Base-by-base conservation (phyloP, 1,140 invertebrate genomes). In the Drosophila auraria region DNA sequence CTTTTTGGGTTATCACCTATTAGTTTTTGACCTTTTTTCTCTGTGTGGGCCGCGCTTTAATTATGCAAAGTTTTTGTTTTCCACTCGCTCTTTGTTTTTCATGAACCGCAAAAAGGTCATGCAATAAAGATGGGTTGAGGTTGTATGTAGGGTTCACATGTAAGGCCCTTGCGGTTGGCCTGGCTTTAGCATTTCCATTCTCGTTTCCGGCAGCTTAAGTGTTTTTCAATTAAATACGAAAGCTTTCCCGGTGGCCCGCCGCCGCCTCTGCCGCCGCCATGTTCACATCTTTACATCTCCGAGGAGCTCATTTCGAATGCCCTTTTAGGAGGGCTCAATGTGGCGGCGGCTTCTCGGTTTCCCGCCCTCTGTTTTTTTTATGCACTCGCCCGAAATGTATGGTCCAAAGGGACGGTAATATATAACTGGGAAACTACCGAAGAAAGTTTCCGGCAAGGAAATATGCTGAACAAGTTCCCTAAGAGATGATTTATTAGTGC, bases 191-290 rank as follows among this genome's bases (percentile, higher is more conserved):
- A 40, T 45, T 71, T 68, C 25, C 66, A 56, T 78, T 59, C 63
- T 15, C 58, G 62, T 65, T 65, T 61, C 63, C 40, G 17, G 33
- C 3, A 68, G 80, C 84, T 79, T 79, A 89, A 89, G 86, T 89
- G 84, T 89, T 90, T 89, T 89, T 79, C 81, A 89, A 89, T 89
- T 89, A 89, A 79, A 66, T 49, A 54, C 69, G 72, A 69, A 59
- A 51, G 59, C 70, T 70, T 63, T 65, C 58, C 53, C 58, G 61
- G 54, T 72, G 70, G 70, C 68, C 50, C 27, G 27, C 27, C 6
- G 27, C 27, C 27, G 27, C 27, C 27, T 7, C 30, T 9, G 30
- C 30, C 45, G 70, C 70, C 70, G 47, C 70, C 54, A 61, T 73
- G 38, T 72, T 61, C 51, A 50, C 56, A 51, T 61, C 56, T 73